A percentile compares a stretch with the other conserved stretches of the same genome.
Evolutionary conservation across 2,113 vertebrate genomes (phyloP).

Genomic region (Phycodurus eques): DNA sequence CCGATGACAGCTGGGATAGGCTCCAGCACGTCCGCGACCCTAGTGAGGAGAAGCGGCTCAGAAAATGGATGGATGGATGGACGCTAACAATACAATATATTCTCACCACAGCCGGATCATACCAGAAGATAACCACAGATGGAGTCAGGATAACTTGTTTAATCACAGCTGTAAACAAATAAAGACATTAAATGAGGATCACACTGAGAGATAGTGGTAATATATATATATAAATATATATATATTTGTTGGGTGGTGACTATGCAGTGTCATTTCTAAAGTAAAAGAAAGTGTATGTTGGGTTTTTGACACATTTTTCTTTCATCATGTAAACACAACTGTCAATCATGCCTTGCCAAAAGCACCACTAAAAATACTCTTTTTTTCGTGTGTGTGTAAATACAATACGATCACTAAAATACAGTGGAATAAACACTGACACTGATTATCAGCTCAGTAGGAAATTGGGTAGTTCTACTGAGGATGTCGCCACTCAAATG

Average conservation of each 20-base stretch:
- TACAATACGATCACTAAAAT: not conserved
- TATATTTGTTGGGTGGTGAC: not conserved
- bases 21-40: too few relatives aligned
- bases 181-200: not conserved
- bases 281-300: not conserved
- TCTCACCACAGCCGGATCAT: conserved; percentile 11
- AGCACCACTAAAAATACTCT: not conserved
- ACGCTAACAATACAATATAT: not conserved
- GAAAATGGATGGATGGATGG: too few relatives aligned
- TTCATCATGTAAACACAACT: not conserved
- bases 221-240: not conserved
- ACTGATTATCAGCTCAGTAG: conserved; percentile 2
- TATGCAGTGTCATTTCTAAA: not conserved
- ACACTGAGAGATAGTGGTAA: not conserved
- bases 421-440: not conserved
- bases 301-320: not conserved
- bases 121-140: not conserved
- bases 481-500: conserved; percentile 11
- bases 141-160: not conserved
- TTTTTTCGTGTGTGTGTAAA: not conserved
- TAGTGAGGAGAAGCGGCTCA: too few relatives aligned
- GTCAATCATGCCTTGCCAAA: not conserved
- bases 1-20: too few relatives aligned
- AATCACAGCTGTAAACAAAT: conserved; percentile 3
- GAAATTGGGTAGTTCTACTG: not conserved